Base-by-base conservation (phyloP, 2,888 invertebrate species). In the Sycophila texana region DNA sequence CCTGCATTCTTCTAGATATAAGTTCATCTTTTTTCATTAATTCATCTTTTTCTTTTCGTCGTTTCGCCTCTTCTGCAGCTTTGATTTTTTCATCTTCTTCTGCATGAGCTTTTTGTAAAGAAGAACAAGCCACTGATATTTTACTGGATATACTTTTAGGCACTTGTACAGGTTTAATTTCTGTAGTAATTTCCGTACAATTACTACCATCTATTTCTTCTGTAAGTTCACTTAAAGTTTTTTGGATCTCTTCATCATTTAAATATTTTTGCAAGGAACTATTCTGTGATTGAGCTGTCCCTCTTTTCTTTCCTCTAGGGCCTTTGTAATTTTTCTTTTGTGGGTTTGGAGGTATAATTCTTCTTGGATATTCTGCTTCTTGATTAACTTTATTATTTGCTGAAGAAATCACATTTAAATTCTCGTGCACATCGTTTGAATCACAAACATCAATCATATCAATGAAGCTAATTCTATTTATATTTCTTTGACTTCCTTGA, bases 261-360 rank as follows among this genome's bases (percentile, higher is more conserved):
- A 84, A 30, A 22, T 47, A 74, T 47, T 82, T 75, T 13, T 83
- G 79, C 13, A 51, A 74, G 10, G 79, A 26, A 39, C 14, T 55
- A 55, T n/a, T 30, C 16, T 78, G 26, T 58, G 12, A 55, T 39
- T 66, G 22, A 39, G 26, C 57, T 22, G 58, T 58, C 20, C 51
- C 26, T n/a, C 66, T 74, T 18, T 65, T 77, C 20, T 53, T 80
- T 2, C 22, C 51, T 60, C 80, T 77, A 13, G 79, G 65, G 20
- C 79, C 70, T 81, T 74, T 74, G 18, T 30, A 73, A 47, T 49
- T 77, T 68, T 60, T 81, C 63, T 61, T 70, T 10, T 39, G 39
- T 20, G 84, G 81, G 80, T 79, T 85, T 0, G 85, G 84, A 14
- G 86, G 85, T 67, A 63, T 16, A 26, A 86, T 82, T 80, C 85